A percentile compares a stretch with the other conserved stretches of the same genome.
These are phyloP conservation scores for Omphaloscelis lunosa DNA, from an alignment of 2,888 invertebrate genomes.

Conservation along the genomic window DNA sequence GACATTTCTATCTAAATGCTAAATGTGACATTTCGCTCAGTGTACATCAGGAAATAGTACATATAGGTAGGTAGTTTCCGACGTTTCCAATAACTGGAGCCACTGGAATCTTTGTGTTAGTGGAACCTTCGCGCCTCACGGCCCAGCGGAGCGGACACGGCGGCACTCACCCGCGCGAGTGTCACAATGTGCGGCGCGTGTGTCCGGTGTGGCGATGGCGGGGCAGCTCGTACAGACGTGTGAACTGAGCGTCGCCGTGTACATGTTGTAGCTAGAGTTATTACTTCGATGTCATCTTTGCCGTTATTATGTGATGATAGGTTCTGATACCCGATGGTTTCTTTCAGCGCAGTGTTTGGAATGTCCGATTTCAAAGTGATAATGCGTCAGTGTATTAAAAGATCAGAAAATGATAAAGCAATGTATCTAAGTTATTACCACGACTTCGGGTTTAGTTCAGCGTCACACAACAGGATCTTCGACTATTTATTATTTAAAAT, in stretches of 20 bases:
- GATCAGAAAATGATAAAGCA: background rate
- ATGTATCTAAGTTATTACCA: background rate
- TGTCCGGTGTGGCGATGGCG: no score
- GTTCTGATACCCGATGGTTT: conserved; percentile 33
- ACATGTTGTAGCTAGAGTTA: conserved; percentile 75
- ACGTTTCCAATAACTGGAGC: conserved; percentile 3
- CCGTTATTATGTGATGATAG: conserved; percentile 50
- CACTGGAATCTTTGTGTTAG: conserved; percentile 19
- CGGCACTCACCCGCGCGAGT: background rate
- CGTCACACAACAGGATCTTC: background rate
- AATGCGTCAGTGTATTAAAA: background rate
- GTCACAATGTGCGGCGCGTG: conserved; percentile 12
- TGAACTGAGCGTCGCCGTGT: conserved; percentile 63
- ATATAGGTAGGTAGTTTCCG: background rate
- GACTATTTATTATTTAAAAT: background rate
- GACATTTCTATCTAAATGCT: background rate
- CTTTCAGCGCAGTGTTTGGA: conserved; percentile 26
- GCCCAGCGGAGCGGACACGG: conserved; percentile 1
- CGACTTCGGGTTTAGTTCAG: background rate
- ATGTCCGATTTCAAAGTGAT: conserved; percentile 31
- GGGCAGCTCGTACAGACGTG: background rate
- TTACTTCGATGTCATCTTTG: conserved; percentile 57
- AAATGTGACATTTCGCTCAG: conserved; percentile 24
- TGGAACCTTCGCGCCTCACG: background rate
- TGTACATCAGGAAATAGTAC: conserved; percentile 11